Percentiles rank a stretch among this genome's conserved stretches.
Conservation (phyloP, 2,888 invertebrate genomes). For the Melangyna quadrimaculata region DNA sequence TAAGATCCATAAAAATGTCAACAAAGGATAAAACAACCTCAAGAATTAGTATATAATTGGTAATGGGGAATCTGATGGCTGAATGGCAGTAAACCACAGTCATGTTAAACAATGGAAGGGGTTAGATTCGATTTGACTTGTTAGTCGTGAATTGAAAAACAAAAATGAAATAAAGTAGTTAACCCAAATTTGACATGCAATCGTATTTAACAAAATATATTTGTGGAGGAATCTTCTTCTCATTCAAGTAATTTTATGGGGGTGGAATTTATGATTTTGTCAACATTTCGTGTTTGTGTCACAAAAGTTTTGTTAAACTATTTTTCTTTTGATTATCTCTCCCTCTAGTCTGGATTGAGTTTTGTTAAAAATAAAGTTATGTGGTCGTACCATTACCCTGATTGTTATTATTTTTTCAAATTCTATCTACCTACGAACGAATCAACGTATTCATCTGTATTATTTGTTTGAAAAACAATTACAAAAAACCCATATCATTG, state of each 20-base stretch:
- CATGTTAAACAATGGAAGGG: background rate
- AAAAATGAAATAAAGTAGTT: conserved; percentile 32
- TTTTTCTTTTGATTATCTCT: conserved; percentile 27
- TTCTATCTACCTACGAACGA: background rate
- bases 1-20: conserved; percentile 59
- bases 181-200: conserved; percentile 67
- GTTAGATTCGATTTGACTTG: conserved; percentile 29
- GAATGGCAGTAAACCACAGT: conserved; percentile 13
- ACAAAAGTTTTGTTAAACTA: conserved; percentile 58
- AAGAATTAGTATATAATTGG: conserved; percentile 65
- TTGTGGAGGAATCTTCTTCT: background rate
- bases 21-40: conserved; percentile 60
- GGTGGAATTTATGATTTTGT: conserved; percentile 57
- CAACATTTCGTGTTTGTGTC: conserved; percentile 65
- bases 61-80: conserved; percentile 31
- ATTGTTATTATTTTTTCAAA: background rate
- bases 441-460: background rate
- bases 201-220: conserved; percentile 1
- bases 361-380: background rate
- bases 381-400: conserved; percentile 1
- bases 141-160: conserved; percentile 10
- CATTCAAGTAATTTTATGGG: conserved; percentile 10
- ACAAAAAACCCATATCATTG: no score
- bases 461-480: no score
- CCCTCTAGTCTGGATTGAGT: conserved; percentile 11